Percentiles rank a stretch among this genome's conserved stretches.
These are phyloP conservation scores for Spodoptera littoralis DNA, from an alignment of 2,888 invertebrate species.

Conservation along the genomic window DNA sequence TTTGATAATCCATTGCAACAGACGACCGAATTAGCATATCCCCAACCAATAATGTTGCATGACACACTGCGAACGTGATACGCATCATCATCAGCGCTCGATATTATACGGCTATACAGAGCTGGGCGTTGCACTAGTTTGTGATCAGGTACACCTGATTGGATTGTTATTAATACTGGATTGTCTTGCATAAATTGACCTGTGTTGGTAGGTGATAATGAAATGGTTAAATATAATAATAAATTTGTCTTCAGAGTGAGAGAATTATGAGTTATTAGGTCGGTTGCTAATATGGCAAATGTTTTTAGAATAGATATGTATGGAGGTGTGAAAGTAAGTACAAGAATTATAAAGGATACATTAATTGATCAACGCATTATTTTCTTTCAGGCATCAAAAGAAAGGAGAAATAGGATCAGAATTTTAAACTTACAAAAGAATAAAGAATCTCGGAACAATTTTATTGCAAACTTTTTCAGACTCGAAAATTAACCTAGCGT, in stretches of 20 bases:
- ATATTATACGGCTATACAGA: slow-evolving; percentile 17
- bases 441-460: no score
- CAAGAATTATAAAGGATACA: no score
- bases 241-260: background rate
- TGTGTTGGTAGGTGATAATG: no score
- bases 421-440: no score
- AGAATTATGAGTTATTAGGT: no score
- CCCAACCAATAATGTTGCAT: slow-evolving; percentile 48
- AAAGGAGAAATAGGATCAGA: no score
- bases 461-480: background rate
- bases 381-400: no score
- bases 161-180: slow-evolving; percentile 5
- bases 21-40: slow-evolving; percentile 41
- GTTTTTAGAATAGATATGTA: no score
- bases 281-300: no score
- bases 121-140: slow-evolving; percentile 15
- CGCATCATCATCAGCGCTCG: slow-evolving; percentile 27
- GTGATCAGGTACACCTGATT: slow-evolving; percentile 9
- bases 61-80: slow-evolving; percentile 36
- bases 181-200: no score
- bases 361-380: no score
- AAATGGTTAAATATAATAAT: background rate
- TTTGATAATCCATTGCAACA: slow-evolving; percentile 36
- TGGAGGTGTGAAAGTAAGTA: no score
- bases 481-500: background rate